Base-by-base conservation (phyloP, 1,140 invertebrate genomes). In the Platyscapa corneri region DNA sequence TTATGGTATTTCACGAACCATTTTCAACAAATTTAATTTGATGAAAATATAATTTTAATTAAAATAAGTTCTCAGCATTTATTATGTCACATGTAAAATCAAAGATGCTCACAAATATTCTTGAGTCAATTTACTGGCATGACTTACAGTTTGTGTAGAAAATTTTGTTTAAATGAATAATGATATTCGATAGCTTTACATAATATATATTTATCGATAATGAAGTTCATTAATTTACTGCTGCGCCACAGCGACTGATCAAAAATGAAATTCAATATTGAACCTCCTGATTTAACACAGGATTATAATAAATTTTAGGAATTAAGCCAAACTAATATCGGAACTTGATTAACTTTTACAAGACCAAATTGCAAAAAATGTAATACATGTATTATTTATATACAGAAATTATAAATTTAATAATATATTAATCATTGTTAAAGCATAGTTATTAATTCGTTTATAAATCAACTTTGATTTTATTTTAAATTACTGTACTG, bases 301-400 rank as follows among this genome's bases (percentile, higher is more conserved):
- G 27, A 74, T 74, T 74, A 74, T 72, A 42, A 74, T 74, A 5
- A 74, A 74, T 74, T 42, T 74, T 27, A 74, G 7, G 42, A 74
- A 74, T 42, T 32, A 20, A 7, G 42, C 42, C 12, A 46, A 46
- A 46, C 42, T 46, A 46, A 46, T n/a, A 46, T 46, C 12, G 12
- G 42, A 46, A 46, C 6, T 46, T 46, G 12, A 5, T 46, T 12
- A 46, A 46, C 12, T 46, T 46, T n/a, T n/a, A n/a, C n/a, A n/a
- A n/a, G n/a, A n/a, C n/a, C n/a, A n/a, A n/a, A n/a, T n/a, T n/a
- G n/a, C n/a, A n/a, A n/a, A n/a, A n/a, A 60, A 60, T 3, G 14
- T 27, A 27, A 14, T 60, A 27, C 27, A 60, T 14, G 10, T 60
- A 27, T 23, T 60, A 60, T 60, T 16, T 34, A 65, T 65, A 65